phyloP scores from a whole-genome alignment of 2,113 vertebrate species.

The Dolichallabes microphthalmus region DNA sequence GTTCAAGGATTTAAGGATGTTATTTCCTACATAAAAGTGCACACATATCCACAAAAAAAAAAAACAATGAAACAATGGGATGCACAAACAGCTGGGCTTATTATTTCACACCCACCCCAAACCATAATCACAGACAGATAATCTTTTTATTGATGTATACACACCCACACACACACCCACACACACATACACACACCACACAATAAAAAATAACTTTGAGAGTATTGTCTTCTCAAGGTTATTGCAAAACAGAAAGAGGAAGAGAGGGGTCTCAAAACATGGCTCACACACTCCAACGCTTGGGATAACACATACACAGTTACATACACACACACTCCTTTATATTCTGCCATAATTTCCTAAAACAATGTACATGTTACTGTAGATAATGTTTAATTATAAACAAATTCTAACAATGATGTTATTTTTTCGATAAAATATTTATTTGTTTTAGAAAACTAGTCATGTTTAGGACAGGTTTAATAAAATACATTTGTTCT shows the following conservation, averaged over 20 bases:
- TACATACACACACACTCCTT: neutral
- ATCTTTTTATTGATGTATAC: constrained; percentile 31
- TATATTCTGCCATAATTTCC: neutral
- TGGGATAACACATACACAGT: neutral
- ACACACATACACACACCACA: constrained; percentile 25
- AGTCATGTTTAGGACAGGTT: constrained; percentile 64
- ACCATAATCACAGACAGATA: constrained; percentile 1
- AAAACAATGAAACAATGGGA: constrained; percentile 30
- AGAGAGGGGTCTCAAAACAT: constrained; percentile 35
- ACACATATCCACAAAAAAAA: neutral
- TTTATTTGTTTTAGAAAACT: constrained; percentile 74
- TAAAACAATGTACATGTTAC: neutral
- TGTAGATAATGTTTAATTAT: neutral
- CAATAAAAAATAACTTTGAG: constrained; percentile 28
- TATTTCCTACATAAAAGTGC: constrained; percentile 51
- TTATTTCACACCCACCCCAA: constrained; percentile 40
- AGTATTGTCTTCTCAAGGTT: constrained; percentile 57
- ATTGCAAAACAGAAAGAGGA: constrained; percentile 55
- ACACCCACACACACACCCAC: constrained; percentile 1
- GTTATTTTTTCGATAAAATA: constrained; percentile 48
- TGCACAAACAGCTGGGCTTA: neutral
- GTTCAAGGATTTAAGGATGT: constrained; percentile 57
- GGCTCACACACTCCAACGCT: neutral
- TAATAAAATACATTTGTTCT: constrained; percentile 59
- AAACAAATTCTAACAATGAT: neutral